Evolutionary conservation across 2,888 invertebrate species (phyloP).

Genomic region (Drosophila kambysellisi): DNA sequence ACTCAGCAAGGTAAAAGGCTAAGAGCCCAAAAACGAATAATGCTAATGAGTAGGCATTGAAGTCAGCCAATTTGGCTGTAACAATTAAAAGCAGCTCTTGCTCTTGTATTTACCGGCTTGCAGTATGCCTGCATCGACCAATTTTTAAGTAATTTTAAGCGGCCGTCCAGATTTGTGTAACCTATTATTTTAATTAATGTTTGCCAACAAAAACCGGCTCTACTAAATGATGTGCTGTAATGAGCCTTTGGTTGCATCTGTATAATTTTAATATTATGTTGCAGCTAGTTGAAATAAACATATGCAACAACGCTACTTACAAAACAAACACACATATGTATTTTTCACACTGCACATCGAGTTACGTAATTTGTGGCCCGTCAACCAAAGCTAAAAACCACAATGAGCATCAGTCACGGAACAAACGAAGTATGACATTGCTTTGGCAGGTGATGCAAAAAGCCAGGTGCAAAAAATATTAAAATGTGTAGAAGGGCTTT

Average conservation of each 20-base stretch:
- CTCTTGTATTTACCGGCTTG: not conserved
- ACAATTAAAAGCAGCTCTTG: constrained; percentile 8
- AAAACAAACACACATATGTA: not conserved
- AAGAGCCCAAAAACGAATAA: not conserved
- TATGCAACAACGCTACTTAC: not conserved
- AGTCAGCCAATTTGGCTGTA: not conserved
- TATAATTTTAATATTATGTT: constrained; percentile 8
- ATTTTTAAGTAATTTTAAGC: not conserved
- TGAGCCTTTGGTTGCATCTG: constrained; percentile 4
- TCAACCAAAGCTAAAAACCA: constrained; percentile 32
- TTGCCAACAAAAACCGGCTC: not conserved
- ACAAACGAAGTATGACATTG: constrained; percentile 34
- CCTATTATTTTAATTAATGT: constrained; percentile 20
- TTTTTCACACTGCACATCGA: constrained; percentile 40
- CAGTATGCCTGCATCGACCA: not conserved
- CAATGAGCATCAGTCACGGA: constrained; percentile 28
- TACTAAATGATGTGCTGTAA: constrained; percentile 8
- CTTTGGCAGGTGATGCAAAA: constrained; percentile 46
- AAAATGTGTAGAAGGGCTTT: constrained; percentile 48
- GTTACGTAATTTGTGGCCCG: constrained; percentile 61
- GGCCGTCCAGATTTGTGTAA: not conserved
- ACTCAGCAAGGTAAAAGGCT: not conserved
- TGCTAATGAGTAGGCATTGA: constrained; percentile 10
- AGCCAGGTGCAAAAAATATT: constrained; percentile 35
- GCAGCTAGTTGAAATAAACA: not conserved